phyloP scores from a whole-genome alignment of 2,113 vertebrate species.

The Brachyhypopomus occidentalis region DNA sequence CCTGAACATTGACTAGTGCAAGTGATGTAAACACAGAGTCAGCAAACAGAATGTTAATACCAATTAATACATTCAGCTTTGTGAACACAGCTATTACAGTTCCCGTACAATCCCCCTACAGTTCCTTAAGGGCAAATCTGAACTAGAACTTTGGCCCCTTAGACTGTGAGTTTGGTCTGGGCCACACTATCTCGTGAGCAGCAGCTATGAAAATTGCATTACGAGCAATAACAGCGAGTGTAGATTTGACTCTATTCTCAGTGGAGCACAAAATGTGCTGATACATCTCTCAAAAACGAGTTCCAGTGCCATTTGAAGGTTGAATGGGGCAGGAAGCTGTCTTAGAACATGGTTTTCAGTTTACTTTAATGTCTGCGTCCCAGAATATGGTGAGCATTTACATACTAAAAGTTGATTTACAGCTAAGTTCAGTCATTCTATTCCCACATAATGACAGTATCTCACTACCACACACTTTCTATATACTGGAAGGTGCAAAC shows the following conservation, averaged over 20 bases:
- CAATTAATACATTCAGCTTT: conserved; percentile 5
- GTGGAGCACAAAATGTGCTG: conserved; percentile 53
- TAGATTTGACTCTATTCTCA: conserved; percentile 49
- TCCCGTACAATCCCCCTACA: conserved; percentile 18
- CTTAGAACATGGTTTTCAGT: conserved; percentile 28
- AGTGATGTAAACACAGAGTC: not conserved
- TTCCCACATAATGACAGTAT: not conserved
- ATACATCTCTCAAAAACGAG: conserved; percentile 46
- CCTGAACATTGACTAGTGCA: conserved; percentile 1
- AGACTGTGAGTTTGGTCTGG: conserved; percentile 38
- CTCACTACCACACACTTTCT: not conserved
- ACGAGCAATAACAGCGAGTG: conserved; percentile 48
- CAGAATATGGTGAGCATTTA: conserved; percentile 10
- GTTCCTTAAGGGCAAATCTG: conserved; percentile 37
- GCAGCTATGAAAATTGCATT: conserved; percentile 51
- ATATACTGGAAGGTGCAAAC: not conserved
- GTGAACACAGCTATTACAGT: conserved; percentile 8
- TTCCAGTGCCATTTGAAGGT: conserved; percentile 37
- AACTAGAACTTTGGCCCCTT: conserved; percentile 25
- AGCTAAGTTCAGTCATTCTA: conserved; percentile 16
- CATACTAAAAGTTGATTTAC: conserved; percentile 2
- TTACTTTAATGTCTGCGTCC: not conserved
- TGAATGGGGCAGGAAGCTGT: conserved; percentile 27
- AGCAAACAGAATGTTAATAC: conserved; percentile 16
- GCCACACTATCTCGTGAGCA: conserved; percentile 34